phyloP scores from a whole-genome alignment of 2,797 vertebrate species.

The Acanthis flammea region DNA sequence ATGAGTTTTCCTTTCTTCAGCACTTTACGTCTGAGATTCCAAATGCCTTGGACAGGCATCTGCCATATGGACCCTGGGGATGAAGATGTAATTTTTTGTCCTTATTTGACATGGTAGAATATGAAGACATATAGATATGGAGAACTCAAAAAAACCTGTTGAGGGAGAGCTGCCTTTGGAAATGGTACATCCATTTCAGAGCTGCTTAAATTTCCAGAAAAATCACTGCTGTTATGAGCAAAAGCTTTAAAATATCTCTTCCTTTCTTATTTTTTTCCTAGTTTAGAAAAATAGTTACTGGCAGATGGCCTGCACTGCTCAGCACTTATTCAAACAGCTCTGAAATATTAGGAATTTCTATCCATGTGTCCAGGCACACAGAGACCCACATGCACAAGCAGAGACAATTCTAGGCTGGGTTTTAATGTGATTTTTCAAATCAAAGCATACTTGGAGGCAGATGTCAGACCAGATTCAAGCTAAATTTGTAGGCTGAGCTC shows the following conservation, averaged over 20 bases:
- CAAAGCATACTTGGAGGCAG: constrained; percentile 47
- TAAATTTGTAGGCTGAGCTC: constrained; percentile 49
- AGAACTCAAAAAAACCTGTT: neutral
- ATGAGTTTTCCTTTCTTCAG: neutral
- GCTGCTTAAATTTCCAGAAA: neutral
- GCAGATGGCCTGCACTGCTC: constrained; percentile 20
- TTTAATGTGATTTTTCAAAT: constrained; percentile 6
- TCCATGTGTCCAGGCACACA: constrained; percentile 1
- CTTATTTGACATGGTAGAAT: neutral
- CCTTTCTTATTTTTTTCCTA: neutral
- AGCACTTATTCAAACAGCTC: neutral
- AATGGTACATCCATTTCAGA: neutral
- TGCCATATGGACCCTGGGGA: neutral
- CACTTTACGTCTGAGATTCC: neutral
- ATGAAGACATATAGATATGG: rapidly evolving
- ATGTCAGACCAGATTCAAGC: constrained; percentile 26
- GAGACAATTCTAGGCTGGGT: neutral
- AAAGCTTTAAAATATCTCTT: constrained; percentile 32
- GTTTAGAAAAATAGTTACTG: constrained; percentile 10
- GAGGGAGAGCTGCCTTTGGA: constrained; percentile 4
- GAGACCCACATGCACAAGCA: neutral
- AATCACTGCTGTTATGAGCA: neutral
- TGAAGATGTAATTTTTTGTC: neutral
- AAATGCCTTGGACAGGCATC: neutral
- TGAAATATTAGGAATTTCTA: constrained; percentile 2